Evolutionary conservation across 2,797 vertebrate genomes (phyloP).

Genomic region (Cirrhinus molitorella): DNA sequence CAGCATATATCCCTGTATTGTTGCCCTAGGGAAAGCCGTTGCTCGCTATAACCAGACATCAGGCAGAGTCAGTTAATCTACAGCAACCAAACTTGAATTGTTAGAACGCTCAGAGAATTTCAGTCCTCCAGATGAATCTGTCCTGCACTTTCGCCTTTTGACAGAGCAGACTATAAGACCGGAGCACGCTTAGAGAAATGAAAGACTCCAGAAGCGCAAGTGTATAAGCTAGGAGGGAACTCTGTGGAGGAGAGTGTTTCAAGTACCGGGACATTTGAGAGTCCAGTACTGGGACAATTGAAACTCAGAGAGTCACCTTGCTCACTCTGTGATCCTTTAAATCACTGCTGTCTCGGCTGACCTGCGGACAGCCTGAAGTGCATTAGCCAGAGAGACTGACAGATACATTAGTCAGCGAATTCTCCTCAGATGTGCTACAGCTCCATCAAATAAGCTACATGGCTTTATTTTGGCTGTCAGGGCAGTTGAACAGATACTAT

Average conservation of each 20-base stretch:
- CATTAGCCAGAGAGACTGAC: slow-evolving; percentile 26
- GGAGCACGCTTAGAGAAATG: neutral
- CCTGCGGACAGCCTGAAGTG: slow-evolving; percentile 44
- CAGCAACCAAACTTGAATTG: slow-evolving; percentile 35
- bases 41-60: slow-evolving; percentile 28
- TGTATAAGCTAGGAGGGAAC: slow-evolving; percentile 9
- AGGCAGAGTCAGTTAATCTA: slow-evolving; percentile 46
- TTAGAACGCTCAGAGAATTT: slow-evolving; percentile 16
- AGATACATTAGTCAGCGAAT: slow-evolving; percentile 59
- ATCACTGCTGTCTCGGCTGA: slow-evolving; percentile 58
- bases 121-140: slow-evolving; percentile 10
- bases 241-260: slow-evolving; percentile 49
- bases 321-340: slow-evolving; percentile 58
- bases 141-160: slow-evolving; percentile 9
- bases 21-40: slow-evolving; percentile 12
- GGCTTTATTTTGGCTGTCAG: slow-evolving; percentile 41
- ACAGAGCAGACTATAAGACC: slow-evolving; percentile 24
- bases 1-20: neutral
- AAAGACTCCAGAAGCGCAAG: slow-evolving; percentile 5
- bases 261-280: slow-evolving; percentile 7
- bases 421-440: slow-evolving; percentile 34
- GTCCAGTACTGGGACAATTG: slow-evolving; percentile 42
- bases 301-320: slow-evolving; percentile 55
- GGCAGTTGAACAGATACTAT: slow-evolving; percentile 3
- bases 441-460: slow-evolving; percentile 40